These are phyloP conservation scores for Colaptes auratus DNA, from an alignment of 2,113 vertebrate genomes.

Conservation along the genomic window DNA sequence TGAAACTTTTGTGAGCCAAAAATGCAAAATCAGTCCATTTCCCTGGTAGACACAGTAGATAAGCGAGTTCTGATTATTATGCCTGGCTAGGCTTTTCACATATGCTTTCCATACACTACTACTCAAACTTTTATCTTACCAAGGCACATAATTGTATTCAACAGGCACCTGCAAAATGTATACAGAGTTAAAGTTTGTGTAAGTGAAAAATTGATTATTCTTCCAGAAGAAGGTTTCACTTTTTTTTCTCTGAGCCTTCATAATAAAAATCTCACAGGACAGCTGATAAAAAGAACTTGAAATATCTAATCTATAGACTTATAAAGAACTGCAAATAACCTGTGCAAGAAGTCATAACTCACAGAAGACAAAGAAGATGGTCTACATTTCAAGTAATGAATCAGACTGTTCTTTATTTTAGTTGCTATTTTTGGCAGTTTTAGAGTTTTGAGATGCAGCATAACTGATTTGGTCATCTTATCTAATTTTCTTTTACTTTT, in stretches of 20 bases:
- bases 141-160: not conserved
- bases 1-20: not conserved
- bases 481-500: not conserved
- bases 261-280: slow-evolving; percentile 30
- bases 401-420: not conserved
- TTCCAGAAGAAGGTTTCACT: not conserved
- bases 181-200: not conserved
- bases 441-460: not conserved
- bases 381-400: not conserved
- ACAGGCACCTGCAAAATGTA: not conserved
- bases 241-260: not conserved
- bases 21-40: not conserved
- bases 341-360: not conserved
- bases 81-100: not conserved
- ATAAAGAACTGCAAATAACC: slow-evolving; percentile 26
- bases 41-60: not conserved
- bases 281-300: slow-evolving; percentile 20
- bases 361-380: not conserved
- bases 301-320: slow-evolving; percentile 18
- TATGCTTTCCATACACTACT: not conserved
- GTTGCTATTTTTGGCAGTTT: not conserved
- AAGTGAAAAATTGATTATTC: slow-evolving; percentile 17
- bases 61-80: not conserved
- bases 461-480: not conserved
- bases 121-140: not conserved